These are phyloP conservation scores for Gallirallus australis DNA, from an alignment of 2,797 vertebrate species.

Conservation along the genomic window DNA sequence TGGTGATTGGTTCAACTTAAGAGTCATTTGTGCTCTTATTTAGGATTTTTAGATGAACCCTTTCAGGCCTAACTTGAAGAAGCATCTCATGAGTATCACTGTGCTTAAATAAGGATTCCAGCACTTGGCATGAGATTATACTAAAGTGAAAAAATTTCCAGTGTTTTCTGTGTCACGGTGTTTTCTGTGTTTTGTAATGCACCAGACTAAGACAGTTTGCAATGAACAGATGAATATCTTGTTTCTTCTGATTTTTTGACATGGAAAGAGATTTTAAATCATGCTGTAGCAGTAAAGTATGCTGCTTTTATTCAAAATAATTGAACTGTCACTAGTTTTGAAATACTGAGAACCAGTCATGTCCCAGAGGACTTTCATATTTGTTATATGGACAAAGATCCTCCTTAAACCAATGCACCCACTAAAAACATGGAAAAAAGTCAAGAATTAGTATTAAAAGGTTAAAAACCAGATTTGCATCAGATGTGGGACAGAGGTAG, in stretches of 20 bases:
- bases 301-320: background rate
- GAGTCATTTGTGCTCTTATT: background rate
- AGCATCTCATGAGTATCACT: background rate
- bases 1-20: background rate
- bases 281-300: background rate
- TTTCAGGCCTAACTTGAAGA: background rate
- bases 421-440: background rate
- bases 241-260: background rate
- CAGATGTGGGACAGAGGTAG: background rate
- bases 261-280: background rate
- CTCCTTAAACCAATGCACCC: background rate
- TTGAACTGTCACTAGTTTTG: background rate
- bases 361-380: background rate
- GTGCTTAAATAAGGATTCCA: background rate
- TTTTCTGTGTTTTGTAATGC: background rate
- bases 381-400: background rate
- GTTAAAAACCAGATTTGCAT: background rate
- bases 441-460: background rate
- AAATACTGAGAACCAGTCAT: background rate
- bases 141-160: background rate
- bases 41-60: background rate
- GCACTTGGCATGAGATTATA: background rate
- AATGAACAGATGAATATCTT: background rate
- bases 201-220: background rate
- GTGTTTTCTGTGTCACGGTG: background rate